Base-by-base conservation (phyloP, 2,113 vertebrate species). In the Nettapus auritus region DNA sequence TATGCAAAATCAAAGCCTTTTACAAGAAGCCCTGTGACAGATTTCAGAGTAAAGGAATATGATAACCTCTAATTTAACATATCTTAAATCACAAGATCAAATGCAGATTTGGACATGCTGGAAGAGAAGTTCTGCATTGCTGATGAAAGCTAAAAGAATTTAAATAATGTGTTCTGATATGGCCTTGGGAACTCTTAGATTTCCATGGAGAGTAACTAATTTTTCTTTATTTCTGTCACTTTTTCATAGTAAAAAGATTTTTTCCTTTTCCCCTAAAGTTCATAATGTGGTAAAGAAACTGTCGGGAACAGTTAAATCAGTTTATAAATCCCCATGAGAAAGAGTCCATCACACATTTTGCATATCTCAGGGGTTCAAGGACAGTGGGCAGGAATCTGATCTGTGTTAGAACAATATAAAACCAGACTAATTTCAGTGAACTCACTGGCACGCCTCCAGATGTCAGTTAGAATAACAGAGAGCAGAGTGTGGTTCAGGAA, bases 401-500 rank as follows among this genome's bases (percentile, higher is more conserved):
- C 82, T 46, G 40, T 91, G 64, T 89, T 85, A 86, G 57, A 84
- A 88, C 44, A 84, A 87, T 60, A 89, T 71, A 82, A 94, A 89
- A 86, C 57, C 59, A 82, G 57, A 89, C 44, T 88, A 91, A 87
- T 90, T 95, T 79, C 59, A 88, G 34, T 86, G 88, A 96, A 96
- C 56, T 95, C 78, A 9, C 64, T 50, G 14, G 62, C 2, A 0
- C 77, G 91, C 80, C 70, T 96, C 81, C 92, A 96, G 86, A 86
- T 83, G 90, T 95, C 91, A 88, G 79, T 50, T 79, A 40, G 34
- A 94, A 71, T 94, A 96, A 92, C 83, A 93, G 79, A 94, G 90
- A 92, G 71, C 83, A 93, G 91, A 92, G 76, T 63, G 73, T 82
- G 82, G 76, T 69, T 96, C 52, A 95, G 93, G 87, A 98, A 97